These are phyloP conservation scores for Drosophila lacertosa DNA, from an alignment of 1,140 invertebrate species.

Conservation along the genomic window DNA sequence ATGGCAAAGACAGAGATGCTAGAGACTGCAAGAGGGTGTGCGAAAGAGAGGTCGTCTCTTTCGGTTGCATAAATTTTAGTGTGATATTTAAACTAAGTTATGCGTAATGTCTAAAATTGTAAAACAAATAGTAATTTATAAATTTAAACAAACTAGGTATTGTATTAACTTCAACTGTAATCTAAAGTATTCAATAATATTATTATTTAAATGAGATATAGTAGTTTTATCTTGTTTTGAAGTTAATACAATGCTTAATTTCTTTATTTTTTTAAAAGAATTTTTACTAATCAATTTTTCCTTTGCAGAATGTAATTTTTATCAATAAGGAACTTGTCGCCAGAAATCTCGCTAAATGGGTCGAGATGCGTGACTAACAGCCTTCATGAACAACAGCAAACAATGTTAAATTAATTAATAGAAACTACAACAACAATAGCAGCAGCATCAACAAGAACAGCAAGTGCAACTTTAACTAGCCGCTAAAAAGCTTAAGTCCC, in stretches of 20 bases:
- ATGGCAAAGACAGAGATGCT: slow-evolving; percentile 42
- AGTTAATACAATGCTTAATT: neutral
- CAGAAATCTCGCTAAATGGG: slow-evolving; percentile 88
- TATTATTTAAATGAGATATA: neutral
- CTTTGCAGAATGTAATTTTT: slow-evolving; percentile 88
- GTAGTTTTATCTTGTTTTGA: neutral
- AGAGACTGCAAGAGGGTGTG: neutral
- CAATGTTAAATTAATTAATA: slow-evolving; percentile 27
- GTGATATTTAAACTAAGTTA: no score
- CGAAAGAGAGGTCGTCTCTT: neutral
- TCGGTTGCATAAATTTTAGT: neutral
- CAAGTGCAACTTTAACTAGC: slow-evolving; percentile 23
- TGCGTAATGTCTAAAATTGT: no score
- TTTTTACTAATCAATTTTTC: slow-evolving; percentile 21
- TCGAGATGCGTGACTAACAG: slow-evolving; percentile 82
- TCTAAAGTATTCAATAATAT: no score
- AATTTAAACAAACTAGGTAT: no score
- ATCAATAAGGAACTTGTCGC: slow-evolving; percentile 89
- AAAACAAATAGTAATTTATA: no score
- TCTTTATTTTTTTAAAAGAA: neutral
- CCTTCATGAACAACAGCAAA: slow-evolving; percentile 63
- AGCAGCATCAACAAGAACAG: slow-evolving; percentile 7
- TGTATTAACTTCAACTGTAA: neutral
- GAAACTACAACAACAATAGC: slow-evolving; percentile 27
- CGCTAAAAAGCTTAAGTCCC: slow-evolving; percentile 22